Conservation (phyloP, 2,113 vertebrate genomes). For the Xiphias gladius region DNA sequence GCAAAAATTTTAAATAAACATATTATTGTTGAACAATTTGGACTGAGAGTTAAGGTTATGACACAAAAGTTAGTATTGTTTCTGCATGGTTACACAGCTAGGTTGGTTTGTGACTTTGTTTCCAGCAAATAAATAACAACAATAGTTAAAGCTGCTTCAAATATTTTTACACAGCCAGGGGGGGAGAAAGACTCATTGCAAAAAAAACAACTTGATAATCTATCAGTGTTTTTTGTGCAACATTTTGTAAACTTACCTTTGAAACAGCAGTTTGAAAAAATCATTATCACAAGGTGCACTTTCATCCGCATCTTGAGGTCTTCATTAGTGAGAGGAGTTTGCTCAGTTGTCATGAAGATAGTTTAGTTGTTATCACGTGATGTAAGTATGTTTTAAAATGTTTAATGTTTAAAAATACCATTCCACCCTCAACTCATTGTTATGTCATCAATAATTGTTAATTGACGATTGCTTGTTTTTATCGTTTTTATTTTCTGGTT, state of each 20-base stretch:
- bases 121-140: not conserved
- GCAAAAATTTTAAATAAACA: not conserved
- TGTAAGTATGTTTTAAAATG: not conserved
- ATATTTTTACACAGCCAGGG: not conserved
- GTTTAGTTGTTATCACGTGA: not conserved
- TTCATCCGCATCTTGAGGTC: not conserved
- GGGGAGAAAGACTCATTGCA: not conserved
- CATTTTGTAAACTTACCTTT: not conserved
- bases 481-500: slow-evolving; percentile 6
- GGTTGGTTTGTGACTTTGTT: not conserved
- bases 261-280: not conserved
- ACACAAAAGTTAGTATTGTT: slow-evolving; percentile 10
- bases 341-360: not conserved
- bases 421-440: too few species aligned
- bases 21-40: not conserved
- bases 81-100: slow-evolving; percentile 9
- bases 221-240: not conserved
- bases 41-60: not conserved
- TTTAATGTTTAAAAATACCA: not conserved
- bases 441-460: too few species aligned
- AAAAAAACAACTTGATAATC: not conserved
- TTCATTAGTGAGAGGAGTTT: not conserved
- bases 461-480: too few species aligned
- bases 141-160: slow-evolving; percentile 4
- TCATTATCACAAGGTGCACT: not conserved